These are phyloP conservation scores for Orthosia incerta DNA, from an alignment of 2,888 invertebrate species.

Conservation along the genomic window DNA sequence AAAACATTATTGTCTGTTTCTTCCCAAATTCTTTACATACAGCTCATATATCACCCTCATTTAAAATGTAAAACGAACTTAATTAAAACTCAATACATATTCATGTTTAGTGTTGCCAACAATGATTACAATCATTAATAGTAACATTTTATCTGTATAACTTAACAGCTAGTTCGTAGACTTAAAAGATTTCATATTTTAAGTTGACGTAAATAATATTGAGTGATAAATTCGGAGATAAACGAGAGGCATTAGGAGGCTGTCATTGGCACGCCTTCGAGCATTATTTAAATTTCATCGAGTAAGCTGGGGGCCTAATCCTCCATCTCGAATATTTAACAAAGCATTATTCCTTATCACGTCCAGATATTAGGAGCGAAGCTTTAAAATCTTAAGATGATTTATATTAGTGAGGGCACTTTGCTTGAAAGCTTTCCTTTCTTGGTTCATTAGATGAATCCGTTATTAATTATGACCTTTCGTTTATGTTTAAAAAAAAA, in stretches of 20 bases:
- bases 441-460: slow-evolving; percentile 21
- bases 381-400: slow-evolving; percentile 45
- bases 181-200: slow-evolving; percentile 72
- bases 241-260: slow-evolving; percentile 75
- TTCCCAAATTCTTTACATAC: slow-evolving; percentile 9
- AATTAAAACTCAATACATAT: slow-evolving; percentile 34
- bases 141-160: slow-evolving; percentile 30
- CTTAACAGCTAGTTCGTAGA: slow-evolving; percentile 35
- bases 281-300: slow-evolving; percentile 84
- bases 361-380: slow-evolving; percentile 49
- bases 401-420: slow-evolving; percentile 39
- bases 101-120: slow-evolving; percentile 36
- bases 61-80: slow-evolving; percentile 30
- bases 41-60: slow-evolving; percentile 26
- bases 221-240: slow-evolving; percentile 80
- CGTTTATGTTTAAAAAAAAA: slow-evolving; percentile 2
- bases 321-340: slow-evolving; percentile 71
- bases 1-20: background rate
- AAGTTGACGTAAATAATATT: slow-evolving; percentile 80
- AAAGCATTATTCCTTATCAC: slow-evolving; percentile 66
- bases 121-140: slow-evolving; percentile 32
- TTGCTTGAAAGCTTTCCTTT: slow-evolving; percentile 29
- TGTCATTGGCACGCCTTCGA: slow-evolving; percentile 71
- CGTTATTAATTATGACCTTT: slow-evolving; percentile 26
- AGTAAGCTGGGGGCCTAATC: slow-evolving; percentile 77